Evolutionary conservation across 2,888 invertebrate genomes (phyloP), one percentile per base, ranked within the genome.

Genomic region (Temnothorax rugatulus): DNA sequence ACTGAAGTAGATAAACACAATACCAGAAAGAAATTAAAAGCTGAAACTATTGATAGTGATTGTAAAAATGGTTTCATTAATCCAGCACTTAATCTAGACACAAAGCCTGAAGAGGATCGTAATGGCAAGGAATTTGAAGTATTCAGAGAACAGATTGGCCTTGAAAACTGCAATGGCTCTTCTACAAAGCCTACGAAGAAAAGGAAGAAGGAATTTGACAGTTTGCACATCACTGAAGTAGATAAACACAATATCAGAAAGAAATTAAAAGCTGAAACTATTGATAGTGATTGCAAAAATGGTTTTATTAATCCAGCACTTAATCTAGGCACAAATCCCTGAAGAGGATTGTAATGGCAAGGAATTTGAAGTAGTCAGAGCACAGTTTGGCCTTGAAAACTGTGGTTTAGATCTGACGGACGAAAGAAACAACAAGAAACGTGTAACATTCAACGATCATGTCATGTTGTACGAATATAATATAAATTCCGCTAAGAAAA

Each of bases 381-480:
- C 84, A 59, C 82, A 89, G 59, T 61, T 94, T 44, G 91, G 95
- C 18, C 61, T 94, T 44, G 91, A 92, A 4, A 95, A 95, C 71
- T 90, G 87, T 71, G 95, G 92, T 11, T 86, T 95, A 41, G 94
- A 95, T 87, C 83, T 94, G 47, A 90, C 92, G 0, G 94, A 95
- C 71, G 94, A 95, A 79, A 87, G 63, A 15, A 75, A 64, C 18
- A 90, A 89, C 4, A 94, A 93, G 52, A 94, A 91, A 82, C 89
- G 93, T n/a, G 95, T 94, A 4, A 94, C 93, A 29, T 95, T 95
- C 82, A 94, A 94, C 77, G 93, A 95, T 79, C 91, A 91, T 21
- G 86, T 95, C 8, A 77, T 29, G n/a, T 41, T 77, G 29, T 77
- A 54, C 18, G 94, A 95, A 76, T 95, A 92, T 68, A 92, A 91